phyloP scores from a whole-genome alignment of 2,797 vertebrate species.

The Trachops cirrhosus region DNA sequence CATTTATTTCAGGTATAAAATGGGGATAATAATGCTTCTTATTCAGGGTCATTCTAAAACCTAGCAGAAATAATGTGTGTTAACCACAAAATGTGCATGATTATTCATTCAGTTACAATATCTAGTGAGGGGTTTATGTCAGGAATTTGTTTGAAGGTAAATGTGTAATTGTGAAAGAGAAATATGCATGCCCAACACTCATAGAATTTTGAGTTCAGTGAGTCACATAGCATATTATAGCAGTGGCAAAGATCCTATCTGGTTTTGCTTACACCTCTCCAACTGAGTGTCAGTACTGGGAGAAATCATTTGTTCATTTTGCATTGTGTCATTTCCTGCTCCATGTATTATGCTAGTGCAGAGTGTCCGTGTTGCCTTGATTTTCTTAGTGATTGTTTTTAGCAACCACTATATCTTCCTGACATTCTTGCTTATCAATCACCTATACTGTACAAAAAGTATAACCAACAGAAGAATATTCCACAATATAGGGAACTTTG shows the following conservation, averaged over 20 bases:
- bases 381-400: neutral
- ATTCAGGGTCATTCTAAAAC: neutral
- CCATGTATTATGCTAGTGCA: neutral
- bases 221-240: neutral
- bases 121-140: neutral
- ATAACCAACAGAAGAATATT: neutral
- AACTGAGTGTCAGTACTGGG: neutral
- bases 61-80: neutral
- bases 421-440: neutral
- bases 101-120: neutral
- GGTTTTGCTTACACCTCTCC: neutral
- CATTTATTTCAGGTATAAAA: neutral
- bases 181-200: accelerated
- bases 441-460: neutral
- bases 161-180: neutral
- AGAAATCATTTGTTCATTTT: neutral
- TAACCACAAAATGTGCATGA: neutral
- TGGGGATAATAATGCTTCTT: neutral
- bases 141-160: neutral
- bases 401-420: neutral
- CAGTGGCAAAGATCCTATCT: neutral
- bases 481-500: neutral
- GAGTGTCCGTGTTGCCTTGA: neutral
- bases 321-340: neutral
- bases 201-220: neutral